Conservation (phyloP, 1,140 invertebrate genomes). For the Ostrea edulis region DNA sequence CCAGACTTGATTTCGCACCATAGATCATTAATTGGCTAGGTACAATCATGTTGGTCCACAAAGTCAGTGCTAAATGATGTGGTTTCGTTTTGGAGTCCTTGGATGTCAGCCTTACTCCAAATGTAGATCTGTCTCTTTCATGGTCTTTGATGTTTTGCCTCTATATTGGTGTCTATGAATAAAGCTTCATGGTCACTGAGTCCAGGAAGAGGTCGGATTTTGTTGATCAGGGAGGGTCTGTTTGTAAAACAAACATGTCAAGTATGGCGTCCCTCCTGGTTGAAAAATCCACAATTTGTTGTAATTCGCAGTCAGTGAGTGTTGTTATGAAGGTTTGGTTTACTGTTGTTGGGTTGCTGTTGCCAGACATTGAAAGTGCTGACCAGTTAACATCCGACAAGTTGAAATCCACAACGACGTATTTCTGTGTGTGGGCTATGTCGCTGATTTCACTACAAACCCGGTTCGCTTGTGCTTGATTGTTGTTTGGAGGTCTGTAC, state of each 20-base stretch:
- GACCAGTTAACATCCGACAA: conserved; percentile 48
- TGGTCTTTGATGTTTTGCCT: neutral
- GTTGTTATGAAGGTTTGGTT: conserved; percentile 6
- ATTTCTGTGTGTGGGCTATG: conserved; percentile 13
- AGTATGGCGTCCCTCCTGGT: conserved; percentile 46
- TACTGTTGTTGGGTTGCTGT: conserved; percentile 48
- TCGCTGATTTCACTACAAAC: neutral
- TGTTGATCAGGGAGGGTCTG: too few species aligned
- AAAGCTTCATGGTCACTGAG: too few species aligned
- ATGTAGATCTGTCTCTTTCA: conserved; percentile 25
- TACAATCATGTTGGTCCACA: neutral
- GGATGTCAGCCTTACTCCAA: conserved; percentile 37
- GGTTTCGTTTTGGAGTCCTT: neutral
- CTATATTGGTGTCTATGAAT: too few species aligned
- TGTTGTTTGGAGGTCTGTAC: too few species aligned
- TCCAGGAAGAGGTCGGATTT: too few species aligned
- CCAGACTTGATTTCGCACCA: conserved; percentile 1
- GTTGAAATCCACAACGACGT: conserved; percentile 40
- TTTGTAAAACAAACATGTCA: conserved; percentile 29
- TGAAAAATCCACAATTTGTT: conserved; percentile 25
- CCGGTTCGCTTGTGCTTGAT: neutral
- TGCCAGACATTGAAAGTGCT: neutral
- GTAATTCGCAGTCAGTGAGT: conserved; percentile 30
- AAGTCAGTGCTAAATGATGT: neutral
- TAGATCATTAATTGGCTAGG: conserved; percentile 3